phyloP scores from a whole-genome alignment of 2,888 invertebrate species.

The Phytoseiulus persimilis region DNA sequence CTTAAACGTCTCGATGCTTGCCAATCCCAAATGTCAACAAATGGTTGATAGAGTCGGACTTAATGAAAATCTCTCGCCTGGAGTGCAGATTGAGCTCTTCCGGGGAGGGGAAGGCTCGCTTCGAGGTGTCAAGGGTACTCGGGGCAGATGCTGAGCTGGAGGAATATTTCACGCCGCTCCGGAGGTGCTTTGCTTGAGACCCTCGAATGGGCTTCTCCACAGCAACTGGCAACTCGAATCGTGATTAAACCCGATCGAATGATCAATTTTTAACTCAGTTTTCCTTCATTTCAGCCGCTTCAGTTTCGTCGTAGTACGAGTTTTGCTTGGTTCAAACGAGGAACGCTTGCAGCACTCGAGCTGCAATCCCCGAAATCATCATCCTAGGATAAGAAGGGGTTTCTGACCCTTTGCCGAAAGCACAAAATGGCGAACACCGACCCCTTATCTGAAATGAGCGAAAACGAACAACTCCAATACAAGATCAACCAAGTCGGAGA shows the following conservation, averaged over 20 bases:
- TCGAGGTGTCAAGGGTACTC: too few relatives aligned
- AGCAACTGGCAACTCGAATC: too few relatives aligned
- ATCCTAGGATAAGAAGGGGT: neutral
- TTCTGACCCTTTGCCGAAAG: neutral
- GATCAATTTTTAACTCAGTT: neutral
- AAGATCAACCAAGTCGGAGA: constrained; percentile 75
- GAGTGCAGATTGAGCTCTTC: neutral
- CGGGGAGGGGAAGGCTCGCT: neutral
- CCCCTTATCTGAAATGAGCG: constrained; percentile 49
- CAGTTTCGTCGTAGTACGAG: neutral
- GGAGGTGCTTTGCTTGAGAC: too few relatives aligned
- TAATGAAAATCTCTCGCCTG: neutral
- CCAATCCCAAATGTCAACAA: neutral
- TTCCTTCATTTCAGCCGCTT: neutral
- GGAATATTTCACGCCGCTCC: neutral
- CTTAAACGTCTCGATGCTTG: neutral
- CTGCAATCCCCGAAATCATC: neutral
- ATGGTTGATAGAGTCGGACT: neutral
- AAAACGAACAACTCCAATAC: constrained; percentile 78
- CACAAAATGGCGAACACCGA: constrained; percentile 21
- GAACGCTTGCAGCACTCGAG: neutral
- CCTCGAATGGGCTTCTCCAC: too few relatives aligned
- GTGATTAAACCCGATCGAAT: neutral
- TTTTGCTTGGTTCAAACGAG: neutral
- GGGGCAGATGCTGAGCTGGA: too few relatives aligned